Evolutionary conservation across 2,888 invertebrate species (phyloP), one percentile per base, ranked within the genome.

Genomic region (Ochropleura plecta): DNA sequence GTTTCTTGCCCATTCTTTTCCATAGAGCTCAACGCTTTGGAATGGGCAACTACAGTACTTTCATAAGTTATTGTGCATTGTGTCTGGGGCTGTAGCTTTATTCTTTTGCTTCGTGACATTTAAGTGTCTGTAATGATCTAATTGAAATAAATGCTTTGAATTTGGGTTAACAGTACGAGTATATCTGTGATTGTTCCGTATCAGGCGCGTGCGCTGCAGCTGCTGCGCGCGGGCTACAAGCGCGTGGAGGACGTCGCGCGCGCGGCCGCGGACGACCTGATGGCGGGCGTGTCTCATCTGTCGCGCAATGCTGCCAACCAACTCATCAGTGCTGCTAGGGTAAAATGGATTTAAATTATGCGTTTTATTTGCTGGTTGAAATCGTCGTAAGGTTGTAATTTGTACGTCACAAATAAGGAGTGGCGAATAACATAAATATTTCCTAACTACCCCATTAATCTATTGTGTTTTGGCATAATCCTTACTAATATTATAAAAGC

Each of bases 321-420:
- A 92, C 98, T 99, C 70, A 97, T 99, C 81, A 98, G 98, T 73
- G 98, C 99, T 48, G 98, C 99, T 0, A 98, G 99, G 97, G 98
- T 98, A 92, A 92, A 51, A 44, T 18, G 9, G 0, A 20, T 20
- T 44, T 12, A 6, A 60, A 5, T 42, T 44, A 44, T 14, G 4
- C 6, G 1, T 62, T 14, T n/a, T 44, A 16, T 20, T 55, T 14
- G 2, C 20, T 7, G 12, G 18, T n/a, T n/a, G 9, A 46, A 46
- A 65, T 14, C 30, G 4, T 10, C 9, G 12, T 30, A 14, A n/a
- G n/a, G 20, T 12, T 10, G 12, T 57, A 30, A 8, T 30, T 7
- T 20, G 20, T 12, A 53, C n/a, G 7, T 57, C 30, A 3, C 7
- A 14, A 55, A 12, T 12, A n/a, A 14, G 6, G 14, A 30, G 3